A percentile compares a stretch with the other conserved stretches of the same genome.
phyloP scores from a whole-genome alignment of 2,888 invertebrate species.

The Nemoura dubitans region DNA sequence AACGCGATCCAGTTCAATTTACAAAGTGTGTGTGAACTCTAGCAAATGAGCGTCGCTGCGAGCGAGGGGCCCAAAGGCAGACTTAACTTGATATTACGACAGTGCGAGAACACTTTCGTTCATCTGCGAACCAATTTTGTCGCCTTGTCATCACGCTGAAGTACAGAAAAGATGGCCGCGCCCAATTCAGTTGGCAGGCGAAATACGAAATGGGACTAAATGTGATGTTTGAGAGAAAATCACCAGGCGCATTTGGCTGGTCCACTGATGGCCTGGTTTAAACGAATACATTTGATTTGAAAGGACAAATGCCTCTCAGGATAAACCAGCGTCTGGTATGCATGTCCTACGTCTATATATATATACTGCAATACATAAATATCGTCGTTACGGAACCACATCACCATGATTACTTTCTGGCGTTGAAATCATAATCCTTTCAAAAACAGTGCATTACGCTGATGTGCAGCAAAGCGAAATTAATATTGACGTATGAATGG shows the following conservation, averaged over 20 bases:
- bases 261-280: not conserved
- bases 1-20: too few species aligned
- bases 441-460: too few species aligned
- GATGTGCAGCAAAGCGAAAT: too few species aligned
- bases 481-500: too few species aligned
- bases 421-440: too few species aligned
- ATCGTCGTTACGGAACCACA: too few species aligned
- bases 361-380: too few species aligned
- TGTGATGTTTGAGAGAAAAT: not conserved
- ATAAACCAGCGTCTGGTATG: not conserved
- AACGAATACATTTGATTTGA: not conserved
- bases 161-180: not conserved
- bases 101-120: not conserved
- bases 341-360: too few species aligned
- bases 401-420: too few species aligned
- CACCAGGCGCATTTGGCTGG: not conserved
- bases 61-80: too few species aligned
- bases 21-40: too few species aligned
- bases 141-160: not conserved
- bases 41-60: too few species aligned
- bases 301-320: not conserved
- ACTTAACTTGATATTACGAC: not conserved
- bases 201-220: not conserved
- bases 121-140: not conserved
- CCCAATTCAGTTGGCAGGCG: not conserved